Conservation (phyloP, 2,888 invertebrate genomes). For the Pogonocherus hispidulus region DNA sequence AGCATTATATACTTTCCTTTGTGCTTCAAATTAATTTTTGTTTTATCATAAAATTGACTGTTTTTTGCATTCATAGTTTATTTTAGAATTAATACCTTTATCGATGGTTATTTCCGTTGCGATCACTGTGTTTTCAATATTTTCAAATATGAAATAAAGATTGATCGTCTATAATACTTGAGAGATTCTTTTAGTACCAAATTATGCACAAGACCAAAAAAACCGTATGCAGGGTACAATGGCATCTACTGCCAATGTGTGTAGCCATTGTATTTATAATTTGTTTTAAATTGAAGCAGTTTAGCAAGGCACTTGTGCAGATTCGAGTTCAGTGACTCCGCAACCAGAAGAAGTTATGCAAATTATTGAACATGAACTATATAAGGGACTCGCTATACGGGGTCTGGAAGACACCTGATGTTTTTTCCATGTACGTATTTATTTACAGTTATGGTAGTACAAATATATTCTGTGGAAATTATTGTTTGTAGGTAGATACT, state of each 20-base stretch:
- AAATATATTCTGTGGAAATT: background rate
- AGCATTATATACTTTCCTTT: no score
- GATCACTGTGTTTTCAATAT: no score
- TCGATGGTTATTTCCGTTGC: no score
- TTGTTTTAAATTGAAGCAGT: background rate
- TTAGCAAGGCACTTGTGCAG: background rate
- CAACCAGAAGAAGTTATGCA: constrained; percentile 13
- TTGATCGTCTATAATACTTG: no score
- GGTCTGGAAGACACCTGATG: constrained; percentile 14
- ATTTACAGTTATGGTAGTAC: constrained; percentile 5
- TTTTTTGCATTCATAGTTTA: no score
- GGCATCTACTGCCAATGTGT: background rate
- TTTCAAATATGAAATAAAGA: no score
- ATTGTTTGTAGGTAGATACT: background rate
- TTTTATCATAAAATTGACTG: no score
- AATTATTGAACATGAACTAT: constrained; percentile 13
- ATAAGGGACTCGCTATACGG: constrained; percentile 21
- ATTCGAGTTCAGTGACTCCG: constrained; percentile 4
- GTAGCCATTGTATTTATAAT: no score
- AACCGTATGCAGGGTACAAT: background rate
- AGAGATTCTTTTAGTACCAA: no score
- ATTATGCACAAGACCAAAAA: no score
- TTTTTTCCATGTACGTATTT: background rate
- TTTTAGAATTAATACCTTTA: no score
- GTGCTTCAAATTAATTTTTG: no score